A percentile compares a stretch with the other conserved stretches of the same genome.
Conservation (phyloP, 2,797 vertebrate genomes). For the Chelidonichthys spinosus region DNA sequence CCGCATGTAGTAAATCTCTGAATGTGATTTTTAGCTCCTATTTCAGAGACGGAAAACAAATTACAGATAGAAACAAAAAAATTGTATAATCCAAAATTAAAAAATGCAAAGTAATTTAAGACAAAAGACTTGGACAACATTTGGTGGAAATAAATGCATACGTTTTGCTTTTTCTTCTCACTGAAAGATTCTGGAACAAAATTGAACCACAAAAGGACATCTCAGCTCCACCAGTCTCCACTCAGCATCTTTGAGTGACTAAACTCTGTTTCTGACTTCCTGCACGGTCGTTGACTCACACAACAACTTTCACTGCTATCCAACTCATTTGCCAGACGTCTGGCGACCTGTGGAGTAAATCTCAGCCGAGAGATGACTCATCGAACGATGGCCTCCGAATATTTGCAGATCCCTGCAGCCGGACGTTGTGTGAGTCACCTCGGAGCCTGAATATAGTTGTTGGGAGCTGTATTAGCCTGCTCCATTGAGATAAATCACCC, state of each 20-base stretch:
- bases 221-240: background rate
- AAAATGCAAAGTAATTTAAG: background rate
- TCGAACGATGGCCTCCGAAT: slow-evolving; percentile 42
- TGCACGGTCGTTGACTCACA: slow-evolving; percentile 24
- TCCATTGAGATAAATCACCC: slow-evolving; percentile 42
- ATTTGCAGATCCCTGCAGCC: slow-evolving; percentile 27
- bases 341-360: slow-evolving; percentile 40
- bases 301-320: slow-evolving; percentile 18
- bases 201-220: background rate
- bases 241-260: background rate
- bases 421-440: slow-evolving; percentile 45
- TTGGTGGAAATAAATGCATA: background rate
- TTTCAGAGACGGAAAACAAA: no score
- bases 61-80: no score
- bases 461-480: slow-evolving; percentile 12
- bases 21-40: no score
- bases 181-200: background rate
- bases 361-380: slow-evolving; percentile 36
- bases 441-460: slow-evolving; percentile 35
- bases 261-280: slow-evolving; percentile 7
- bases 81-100: background rate
- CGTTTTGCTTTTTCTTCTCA: background rate
- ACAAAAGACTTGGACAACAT: background rate
- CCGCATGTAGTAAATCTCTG: no score
- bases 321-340: slow-evolving; percentile 46